Percentiles rank a stretch among this genome's conserved stretches.
Evolutionary conservation across 64 coral and sea anemone genomes (phyloP).

Genomic region (Porites lutea): DNA sequence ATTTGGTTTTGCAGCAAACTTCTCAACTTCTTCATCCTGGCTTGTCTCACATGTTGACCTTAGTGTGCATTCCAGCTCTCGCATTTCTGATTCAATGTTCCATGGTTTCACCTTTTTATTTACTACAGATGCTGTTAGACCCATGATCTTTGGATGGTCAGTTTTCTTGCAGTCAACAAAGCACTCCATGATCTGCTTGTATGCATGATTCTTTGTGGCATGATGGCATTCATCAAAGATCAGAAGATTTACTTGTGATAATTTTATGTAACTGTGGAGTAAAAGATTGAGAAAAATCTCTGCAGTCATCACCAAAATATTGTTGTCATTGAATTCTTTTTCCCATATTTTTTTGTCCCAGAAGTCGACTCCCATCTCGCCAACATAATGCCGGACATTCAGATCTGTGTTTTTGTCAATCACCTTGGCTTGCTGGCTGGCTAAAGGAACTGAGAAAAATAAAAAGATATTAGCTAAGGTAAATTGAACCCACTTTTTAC

Average conservation of each 20-base stretch:
- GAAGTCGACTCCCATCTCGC: conserved; percentile 93
- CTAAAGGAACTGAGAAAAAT: conserved; percentile 80
- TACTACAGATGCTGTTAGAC: conserved; percentile 90
- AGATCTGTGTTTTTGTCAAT: conserved; percentile 82
- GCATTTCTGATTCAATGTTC: conserved; percentile 79
- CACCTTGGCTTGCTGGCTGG: conserved; percentile 85
- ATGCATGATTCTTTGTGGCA: conserved; percentile 89
- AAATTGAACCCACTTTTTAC: too few species aligned
- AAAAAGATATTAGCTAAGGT: too few species aligned
- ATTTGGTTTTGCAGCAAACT: conserved; percentile 79
- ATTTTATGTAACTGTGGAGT: conserved; percentile 53
- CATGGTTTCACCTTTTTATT: conserved; percentile 78
- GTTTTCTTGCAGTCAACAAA: conserved; percentile 48
- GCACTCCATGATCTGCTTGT: conserved; percentile 77
- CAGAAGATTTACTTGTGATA: conserved; percentile 85
- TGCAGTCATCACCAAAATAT: conserved; percentile 96
- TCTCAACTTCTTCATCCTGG: conserved; percentile 73
- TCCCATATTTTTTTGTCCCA: conserved; percentile 79
- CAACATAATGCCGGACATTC: conserved; percentile 70
- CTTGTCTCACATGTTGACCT: conserved; percentile 88
- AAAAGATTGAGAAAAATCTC: conserved; percentile 91
- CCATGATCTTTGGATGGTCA: conserved; percentile 69
- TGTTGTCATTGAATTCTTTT: conserved; percentile 70
- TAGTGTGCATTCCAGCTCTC: conserved; percentile 76
- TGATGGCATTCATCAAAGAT: conserved; percentile 99